Conservation (phyloP, 2,797 vertebrate genomes). For the Poecile montanus region DNA sequence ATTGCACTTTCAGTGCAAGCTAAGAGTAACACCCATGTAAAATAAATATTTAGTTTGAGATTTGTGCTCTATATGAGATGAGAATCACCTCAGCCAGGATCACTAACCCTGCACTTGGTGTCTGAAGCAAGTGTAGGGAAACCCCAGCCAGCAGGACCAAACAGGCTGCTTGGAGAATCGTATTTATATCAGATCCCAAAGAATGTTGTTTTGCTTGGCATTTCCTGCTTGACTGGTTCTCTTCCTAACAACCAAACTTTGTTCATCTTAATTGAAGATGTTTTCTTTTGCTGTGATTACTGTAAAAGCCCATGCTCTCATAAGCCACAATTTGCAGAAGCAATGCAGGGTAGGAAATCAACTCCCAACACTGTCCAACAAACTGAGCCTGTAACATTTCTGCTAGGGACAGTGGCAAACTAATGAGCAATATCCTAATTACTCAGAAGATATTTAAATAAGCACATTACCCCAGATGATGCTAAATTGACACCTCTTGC, state of each 20-base stretch:
- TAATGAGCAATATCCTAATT: slow-evolving; percentile 21
- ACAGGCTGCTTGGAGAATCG: neutral
- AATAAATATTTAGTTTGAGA: neutral
- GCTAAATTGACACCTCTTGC: neutral
- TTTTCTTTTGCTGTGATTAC: slow-evolving; percentile 48
- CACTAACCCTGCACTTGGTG: neutral
- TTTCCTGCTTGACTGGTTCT: slow-evolving; percentile 56
- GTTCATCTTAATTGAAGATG: slow-evolving; percentile 29
- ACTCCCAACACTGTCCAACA: neutral
- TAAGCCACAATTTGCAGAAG: slow-evolving; percentile 35
- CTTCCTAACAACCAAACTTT: slow-evolving; percentile 34
- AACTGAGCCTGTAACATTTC: neutral
- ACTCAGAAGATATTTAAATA: neutral
- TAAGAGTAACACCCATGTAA: neutral
- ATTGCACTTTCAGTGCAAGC: neutral
- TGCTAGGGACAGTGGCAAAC: slow-evolving; percentile 11
- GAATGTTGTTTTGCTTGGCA: slow-evolving; percentile 43
- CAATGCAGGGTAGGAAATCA: slow-evolving; percentile 34
- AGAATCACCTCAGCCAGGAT: neutral
- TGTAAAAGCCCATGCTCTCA: slow-evolving; percentile 17
- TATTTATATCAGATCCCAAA: slow-evolving; percentile 28
- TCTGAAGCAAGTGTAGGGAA: neutral
- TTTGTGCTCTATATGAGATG: neutral
- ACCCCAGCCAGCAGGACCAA: neutral
- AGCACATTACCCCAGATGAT: neutral